Evolutionary conservation across 2,113 vertebrate genomes (phyloP).

Genomic region (Campylomormyrus tamandua): DNA sequence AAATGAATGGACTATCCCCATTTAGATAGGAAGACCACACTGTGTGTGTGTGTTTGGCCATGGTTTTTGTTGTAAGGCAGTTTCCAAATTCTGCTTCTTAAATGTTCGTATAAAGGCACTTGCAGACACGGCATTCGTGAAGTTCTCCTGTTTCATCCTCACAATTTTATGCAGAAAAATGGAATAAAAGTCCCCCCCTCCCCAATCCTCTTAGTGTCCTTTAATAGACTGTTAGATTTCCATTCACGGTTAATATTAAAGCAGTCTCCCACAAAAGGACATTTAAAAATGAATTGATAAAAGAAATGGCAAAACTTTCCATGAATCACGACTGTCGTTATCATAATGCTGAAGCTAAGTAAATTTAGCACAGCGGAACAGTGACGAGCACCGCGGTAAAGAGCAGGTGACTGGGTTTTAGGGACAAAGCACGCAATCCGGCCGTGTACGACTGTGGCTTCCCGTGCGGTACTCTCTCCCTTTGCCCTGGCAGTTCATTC

Average conservation of each 20-base stretch:
- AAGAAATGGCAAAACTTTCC: neutral
- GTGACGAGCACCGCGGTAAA: neutral
- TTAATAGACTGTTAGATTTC: conserved; percentile 1
- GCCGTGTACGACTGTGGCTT: neutral
- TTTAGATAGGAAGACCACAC: too few relatives aligned
- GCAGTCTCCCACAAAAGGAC: neutral
- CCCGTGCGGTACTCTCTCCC: neutral
- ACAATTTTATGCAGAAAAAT: neutral
- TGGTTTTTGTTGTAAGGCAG: neutral
- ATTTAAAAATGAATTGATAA: neutral
- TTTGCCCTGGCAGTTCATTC: neutral
- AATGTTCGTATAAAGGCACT: neutral
- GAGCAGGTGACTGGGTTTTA: neutral
- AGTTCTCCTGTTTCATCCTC: neutral
- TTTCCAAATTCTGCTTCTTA: neutral
- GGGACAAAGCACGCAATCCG: neutral
- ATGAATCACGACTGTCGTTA: neutral
- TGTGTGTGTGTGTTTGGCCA: neutral
- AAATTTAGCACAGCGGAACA: neutral
- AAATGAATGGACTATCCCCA: too few relatives aligned
- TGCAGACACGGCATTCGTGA: neutral
- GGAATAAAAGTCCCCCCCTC: neutral
- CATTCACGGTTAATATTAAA: neutral
- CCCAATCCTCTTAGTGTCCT: neutral
- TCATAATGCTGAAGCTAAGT: neutral